Evolutionary conservation across 2,797 vertebrate species (phyloP).

Genomic region (Argya squamiceps): DNA sequence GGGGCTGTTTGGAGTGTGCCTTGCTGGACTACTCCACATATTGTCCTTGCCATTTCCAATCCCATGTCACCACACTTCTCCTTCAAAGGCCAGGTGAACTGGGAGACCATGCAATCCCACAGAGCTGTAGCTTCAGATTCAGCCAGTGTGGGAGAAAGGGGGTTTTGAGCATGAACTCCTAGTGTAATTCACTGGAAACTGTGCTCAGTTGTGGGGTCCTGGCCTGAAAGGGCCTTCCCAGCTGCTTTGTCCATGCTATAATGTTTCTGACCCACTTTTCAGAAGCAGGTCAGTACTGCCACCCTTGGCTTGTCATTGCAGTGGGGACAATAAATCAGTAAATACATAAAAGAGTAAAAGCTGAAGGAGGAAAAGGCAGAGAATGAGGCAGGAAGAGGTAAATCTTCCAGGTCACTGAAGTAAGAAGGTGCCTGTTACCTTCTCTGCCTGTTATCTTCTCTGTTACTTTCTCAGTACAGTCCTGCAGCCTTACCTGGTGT

Average conservation of each 20-base stretch:
- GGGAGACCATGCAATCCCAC: not conserved
- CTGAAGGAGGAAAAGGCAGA: not conserved
- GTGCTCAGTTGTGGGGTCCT: not conserved
- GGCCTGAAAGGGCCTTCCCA: not conserved
- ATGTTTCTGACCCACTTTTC: not conserved
- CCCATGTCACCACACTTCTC: not conserved
- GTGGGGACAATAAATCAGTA: not conserved
- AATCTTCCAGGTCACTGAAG: not conserved
- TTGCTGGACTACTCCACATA: not conserved
- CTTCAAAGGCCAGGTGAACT: not conserved
- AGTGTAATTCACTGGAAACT: not conserved
- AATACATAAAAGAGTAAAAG: not conserved
- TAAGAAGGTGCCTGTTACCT: not conserved
- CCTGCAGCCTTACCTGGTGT: not conserved
- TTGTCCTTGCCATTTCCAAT: not conserved
- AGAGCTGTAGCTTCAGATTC: not conserved
- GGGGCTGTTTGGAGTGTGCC: not conserved
- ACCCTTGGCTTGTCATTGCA: not conserved
- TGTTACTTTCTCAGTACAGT: not conserved
- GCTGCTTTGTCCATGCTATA: fast-evolving
- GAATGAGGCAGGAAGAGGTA: not conserved
- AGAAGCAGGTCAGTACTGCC: not conserved
- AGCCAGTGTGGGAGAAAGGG: fast-evolving
- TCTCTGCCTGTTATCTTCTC: not conserved
- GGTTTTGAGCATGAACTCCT: not conserved